Evolutionary conservation across 2,888 invertebrate genomes (phyloP).

Genomic region (Anthrax anthrax): DNA sequence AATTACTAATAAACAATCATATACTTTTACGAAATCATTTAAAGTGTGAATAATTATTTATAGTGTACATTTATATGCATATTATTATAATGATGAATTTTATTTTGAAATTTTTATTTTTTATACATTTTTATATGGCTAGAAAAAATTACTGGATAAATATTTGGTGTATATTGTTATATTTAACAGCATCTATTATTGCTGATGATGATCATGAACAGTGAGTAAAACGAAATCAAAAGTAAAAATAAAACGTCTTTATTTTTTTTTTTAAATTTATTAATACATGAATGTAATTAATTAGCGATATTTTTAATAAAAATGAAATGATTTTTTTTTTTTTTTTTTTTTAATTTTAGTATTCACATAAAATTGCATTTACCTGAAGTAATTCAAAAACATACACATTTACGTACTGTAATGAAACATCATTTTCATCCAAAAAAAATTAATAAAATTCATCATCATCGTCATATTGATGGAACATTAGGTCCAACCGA

Average conservation of each 20-base stretch:
- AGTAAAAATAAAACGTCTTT: too few relatives aligned
- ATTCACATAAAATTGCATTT: constrained; percentile 9
- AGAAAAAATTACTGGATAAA: background rate
- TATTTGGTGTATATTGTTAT: constrained; percentile 3
- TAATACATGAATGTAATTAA: background rate
- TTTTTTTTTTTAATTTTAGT: constrained; percentile 5
- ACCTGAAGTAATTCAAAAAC: constrained; percentile 8
- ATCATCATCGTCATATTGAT: background rate
- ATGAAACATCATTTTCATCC: constrained; percentile 9
- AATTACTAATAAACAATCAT: too few relatives aligned
- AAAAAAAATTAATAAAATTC: constrained; percentile 2
- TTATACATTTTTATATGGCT: background rate
- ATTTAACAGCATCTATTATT: background rate
- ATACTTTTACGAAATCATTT: too few relatives aligned
- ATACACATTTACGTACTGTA: constrained; percentile 7
- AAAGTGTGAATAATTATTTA: too few relatives aligned
- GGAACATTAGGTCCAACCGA: background rate
- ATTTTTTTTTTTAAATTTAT: too few relatives aligned
- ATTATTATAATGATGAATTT: too few relatives aligned
- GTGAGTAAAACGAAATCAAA: background rate
- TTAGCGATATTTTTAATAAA: background rate
- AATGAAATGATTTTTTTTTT: background rate
- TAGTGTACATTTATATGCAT: too few relatives aligned
- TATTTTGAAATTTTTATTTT: background rate
- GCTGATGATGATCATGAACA: constrained; percentile 4